phyloP scores from a whole-genome alignment of 2,888 invertebrate genomes.

The Callimorpha dominula region DNA sequence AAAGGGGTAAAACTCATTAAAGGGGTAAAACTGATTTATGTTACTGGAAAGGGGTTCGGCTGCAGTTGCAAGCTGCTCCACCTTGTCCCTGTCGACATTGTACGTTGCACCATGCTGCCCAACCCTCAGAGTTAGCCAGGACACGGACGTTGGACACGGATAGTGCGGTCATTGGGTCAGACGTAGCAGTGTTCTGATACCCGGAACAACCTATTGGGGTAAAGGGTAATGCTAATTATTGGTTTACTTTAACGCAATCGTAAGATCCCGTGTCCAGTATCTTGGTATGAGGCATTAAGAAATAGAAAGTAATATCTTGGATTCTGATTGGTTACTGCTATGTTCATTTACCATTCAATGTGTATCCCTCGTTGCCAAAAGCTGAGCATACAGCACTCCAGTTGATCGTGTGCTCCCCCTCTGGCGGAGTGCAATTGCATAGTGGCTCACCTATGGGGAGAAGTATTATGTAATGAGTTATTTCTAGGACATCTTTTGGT shows the following conservation, averaged over 20 bases:
- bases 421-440: constrained; percentile 73
- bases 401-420: constrained; percentile 55
- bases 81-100: constrained; percentile 90
- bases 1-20: constrained; percentile 24
- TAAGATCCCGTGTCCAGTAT: too few species aligned
- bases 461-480: background rate
- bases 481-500: background rate
- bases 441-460: constrained; percentile 76
- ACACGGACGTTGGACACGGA: background rate
- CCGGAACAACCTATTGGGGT: constrained; percentile 73
- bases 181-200: constrained; percentile 58
- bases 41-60: constrained; percentile 88
- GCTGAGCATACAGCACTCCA: constrained; percentile 82
- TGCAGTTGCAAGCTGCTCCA: constrained; percentile 92
- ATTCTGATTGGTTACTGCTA: too few species aligned
- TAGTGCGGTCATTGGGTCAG: constrained; percentile 20
- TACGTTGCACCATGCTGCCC: constrained; percentile 89
- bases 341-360: constrained; percentile 65
- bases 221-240: constrained; percentile 16
- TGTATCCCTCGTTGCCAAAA: constrained; percentile 81
- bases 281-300: too few species aligned
- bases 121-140: constrained; percentile 76
- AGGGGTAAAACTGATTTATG: constrained; percentile 14
- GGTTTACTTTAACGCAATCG: too few species aligned
- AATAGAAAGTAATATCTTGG: too few species aligned